Evolutionary conservation across 2,797 vertebrate species (phyloP).

Genomic region (Pampus argenteus): DNA sequence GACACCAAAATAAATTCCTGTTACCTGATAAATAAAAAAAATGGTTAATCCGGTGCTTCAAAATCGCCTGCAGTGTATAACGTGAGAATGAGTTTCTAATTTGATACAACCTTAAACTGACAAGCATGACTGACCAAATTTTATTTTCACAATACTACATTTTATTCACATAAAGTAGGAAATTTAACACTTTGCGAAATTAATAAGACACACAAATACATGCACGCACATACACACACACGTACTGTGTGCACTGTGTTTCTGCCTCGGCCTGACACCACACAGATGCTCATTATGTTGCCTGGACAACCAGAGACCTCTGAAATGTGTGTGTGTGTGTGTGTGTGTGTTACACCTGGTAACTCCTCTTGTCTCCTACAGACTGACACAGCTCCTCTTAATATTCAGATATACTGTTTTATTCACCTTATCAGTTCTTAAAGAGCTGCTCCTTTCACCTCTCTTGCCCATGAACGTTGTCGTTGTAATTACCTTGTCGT

Average conservation of each 20-base stretch:
- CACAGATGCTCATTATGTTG: slow-evolving; percentile 49
- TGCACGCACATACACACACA: not conserved
- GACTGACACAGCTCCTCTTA: not conserved
- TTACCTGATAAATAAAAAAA: slow-evolving; percentile 1
- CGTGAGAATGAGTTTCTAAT: slow-evolving; percentile 10
- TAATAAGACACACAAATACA: not conserved
- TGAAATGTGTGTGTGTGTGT: not conserved
- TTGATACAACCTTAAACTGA: slow-evolving; percentile 1
- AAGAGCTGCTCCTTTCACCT: not conserved
- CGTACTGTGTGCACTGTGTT: not conserved
- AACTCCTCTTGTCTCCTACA: not conserved
- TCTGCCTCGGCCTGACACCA: slow-evolving; percentile 27
- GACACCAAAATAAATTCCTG: not conserved
- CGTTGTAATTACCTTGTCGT: slow-evolving; percentile 8
- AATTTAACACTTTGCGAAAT: not conserved
- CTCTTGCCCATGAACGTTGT: not conserved
- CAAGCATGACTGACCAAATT: not conserved
- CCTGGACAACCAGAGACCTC: slow-evolving; percentile 45
- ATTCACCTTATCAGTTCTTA: not conserved
- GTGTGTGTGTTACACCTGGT: slow-evolving; percentile 1
- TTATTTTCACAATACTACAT: not conserved
- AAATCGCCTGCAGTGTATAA: not conserved
- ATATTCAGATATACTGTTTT: no score
- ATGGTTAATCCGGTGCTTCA: slow-evolving; percentile 6
- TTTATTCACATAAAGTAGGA: not conserved